Evolutionary conservation across 2,113 vertebrate genomes (phyloP).

Genomic region (Neoarius graeffei): DNA sequence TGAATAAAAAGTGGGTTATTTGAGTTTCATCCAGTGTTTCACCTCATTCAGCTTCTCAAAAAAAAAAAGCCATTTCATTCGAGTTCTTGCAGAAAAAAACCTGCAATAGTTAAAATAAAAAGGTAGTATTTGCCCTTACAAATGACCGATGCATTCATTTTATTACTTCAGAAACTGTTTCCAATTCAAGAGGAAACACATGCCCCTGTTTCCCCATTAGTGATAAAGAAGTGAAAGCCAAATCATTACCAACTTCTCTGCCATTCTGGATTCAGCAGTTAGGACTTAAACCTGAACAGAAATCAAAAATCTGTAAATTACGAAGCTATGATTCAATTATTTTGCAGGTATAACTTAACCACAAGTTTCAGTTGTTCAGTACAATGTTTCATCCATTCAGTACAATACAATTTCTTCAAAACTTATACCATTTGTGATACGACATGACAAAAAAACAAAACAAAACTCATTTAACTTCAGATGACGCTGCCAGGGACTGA

Average conservation of each 20-base stretch:
- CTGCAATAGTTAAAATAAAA: constrained; percentile 4
- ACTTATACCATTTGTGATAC: not conserved
- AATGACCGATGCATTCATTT: not conserved
- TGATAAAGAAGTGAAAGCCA: not conserved
- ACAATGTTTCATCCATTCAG: constrained; percentile 5
- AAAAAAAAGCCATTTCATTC: not conserved
- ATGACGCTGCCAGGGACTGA: constrained; percentile 31
- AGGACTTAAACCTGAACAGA: not conserved
- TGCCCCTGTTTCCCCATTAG: constrained; percentile 22
- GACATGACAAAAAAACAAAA: not conserved
- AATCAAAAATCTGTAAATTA: not conserved
- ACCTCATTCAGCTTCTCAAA: not conserved
- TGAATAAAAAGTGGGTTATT: not conserved
- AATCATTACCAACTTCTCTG: not conserved
- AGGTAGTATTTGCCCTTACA: not conserved
- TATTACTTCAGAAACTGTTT: not conserved
- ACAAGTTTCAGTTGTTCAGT: not conserved
- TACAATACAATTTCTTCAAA: not conserved
- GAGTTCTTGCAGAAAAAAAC: not conserved
- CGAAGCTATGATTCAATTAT: not conserved
- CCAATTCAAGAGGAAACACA: not conserved
- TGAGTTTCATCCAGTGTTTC: not conserved
- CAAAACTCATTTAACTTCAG: not conserved
- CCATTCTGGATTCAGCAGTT: not conserved
- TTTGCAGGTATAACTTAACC: not conserved